phyloP scores from a whole-genome alignment of 1,140 invertebrate species.

The Rhagoletis pomonella region DNA sequence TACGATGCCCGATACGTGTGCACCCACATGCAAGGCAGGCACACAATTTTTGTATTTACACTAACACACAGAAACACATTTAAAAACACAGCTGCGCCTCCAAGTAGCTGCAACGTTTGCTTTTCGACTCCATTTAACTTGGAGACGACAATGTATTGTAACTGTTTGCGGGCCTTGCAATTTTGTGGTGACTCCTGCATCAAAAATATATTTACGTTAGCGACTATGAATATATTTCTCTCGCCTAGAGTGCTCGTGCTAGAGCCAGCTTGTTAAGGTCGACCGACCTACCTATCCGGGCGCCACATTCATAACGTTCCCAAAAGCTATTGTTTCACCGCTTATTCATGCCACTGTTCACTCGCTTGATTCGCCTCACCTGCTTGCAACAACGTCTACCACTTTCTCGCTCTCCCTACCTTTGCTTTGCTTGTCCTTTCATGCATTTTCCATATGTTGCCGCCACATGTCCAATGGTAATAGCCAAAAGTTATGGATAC shows the following conservation, averaged over 20 bases:
- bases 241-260: neutral
- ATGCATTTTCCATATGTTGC: constrained; percentile 15
- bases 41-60: neutral
- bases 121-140: neutral
- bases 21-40: neutral
- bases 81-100: neutral
- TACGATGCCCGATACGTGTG: neutral
- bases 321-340: constrained; percentile 36
- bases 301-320: neutral
- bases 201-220: neutral
- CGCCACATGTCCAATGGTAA: constrained; percentile 64
- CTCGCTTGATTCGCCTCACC: too few relatives aligned
- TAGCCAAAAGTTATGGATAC: constrained; percentile 73
- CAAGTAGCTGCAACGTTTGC: neutral
- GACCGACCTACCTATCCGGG: neutral
- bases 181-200: constrained; percentile 1
- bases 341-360: too few relatives aligned
- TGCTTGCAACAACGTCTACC: too few relatives aligned
- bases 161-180: constrained; percentile 23
- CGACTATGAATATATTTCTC: neutral
- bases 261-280: neutral
- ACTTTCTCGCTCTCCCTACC: too few relatives aligned
- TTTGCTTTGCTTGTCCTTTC: neutral
- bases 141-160: neutral
- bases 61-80: neutral